Evolutionary conservation across 2,888 invertebrate species (phyloP).

Genomic region (Plebejus anna): DNA sequence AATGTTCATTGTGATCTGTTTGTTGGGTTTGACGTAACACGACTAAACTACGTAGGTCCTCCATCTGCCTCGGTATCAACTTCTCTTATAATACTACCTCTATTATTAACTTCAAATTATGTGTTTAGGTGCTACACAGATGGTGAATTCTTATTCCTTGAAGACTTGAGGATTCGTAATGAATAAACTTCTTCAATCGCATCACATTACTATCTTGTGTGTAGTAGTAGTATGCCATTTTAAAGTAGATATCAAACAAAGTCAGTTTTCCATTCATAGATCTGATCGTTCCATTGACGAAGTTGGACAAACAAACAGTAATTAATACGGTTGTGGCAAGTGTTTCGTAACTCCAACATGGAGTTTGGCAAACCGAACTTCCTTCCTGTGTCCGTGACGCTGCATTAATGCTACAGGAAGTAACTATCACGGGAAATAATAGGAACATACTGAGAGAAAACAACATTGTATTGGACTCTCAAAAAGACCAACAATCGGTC

Average conservation of each 20-base stretch:
- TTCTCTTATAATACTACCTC: too few species aligned
- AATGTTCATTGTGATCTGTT: too few species aligned
- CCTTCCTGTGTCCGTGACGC: background rate
- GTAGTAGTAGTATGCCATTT: too few species aligned
- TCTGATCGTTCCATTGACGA: background rate
- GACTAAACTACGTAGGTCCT: too few species aligned
- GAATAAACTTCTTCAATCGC: too few species aligned
- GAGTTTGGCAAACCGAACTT: slow-evolving; percentile 12
- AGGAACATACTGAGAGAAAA: background rate
- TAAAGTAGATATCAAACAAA: too few species aligned
- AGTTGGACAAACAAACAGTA: background rate
- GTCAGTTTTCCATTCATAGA: background rate
- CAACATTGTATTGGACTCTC: background rate
- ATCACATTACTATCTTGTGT: too few species aligned
- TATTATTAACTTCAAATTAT: background rate
- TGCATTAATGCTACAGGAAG: background rate
- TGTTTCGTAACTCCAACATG: background rate
- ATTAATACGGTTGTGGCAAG: background rate
- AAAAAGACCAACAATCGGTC: too few species aligned
- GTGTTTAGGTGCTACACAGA: background rate
- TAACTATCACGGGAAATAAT: background rate
- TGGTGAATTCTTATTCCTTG: background rate
- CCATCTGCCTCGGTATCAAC: too few species aligned
- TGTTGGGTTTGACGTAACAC: too few species aligned
- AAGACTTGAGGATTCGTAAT: background rate